Conservation (phyloP, 2,797 vertebrate genomes). For the Chaetodon trifasciatus region DNA sequence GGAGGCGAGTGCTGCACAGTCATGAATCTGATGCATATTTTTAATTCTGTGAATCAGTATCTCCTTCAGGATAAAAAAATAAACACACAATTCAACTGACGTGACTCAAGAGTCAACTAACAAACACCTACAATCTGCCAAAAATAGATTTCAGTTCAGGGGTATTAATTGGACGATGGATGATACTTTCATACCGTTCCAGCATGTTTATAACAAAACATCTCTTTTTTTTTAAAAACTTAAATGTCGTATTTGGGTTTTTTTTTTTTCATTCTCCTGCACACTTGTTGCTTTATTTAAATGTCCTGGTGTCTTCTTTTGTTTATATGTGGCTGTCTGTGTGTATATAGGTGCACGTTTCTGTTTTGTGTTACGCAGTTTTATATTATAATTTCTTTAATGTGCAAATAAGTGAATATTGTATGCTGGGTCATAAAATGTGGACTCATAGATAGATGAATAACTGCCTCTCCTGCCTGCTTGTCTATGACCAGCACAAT, state of each 20-base stretch:
- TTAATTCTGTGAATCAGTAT: conserved; percentile 48
- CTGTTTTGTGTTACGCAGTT: not conserved
- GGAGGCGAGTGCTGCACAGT: conserved; percentile 45
- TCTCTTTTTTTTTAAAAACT: not conserved
- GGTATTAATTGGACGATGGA: not conserved
- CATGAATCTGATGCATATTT: conserved; percentile 59
- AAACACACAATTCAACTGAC: not conserved
- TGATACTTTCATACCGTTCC: not conserved
- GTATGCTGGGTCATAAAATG: no score
- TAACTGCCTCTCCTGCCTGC: no score
- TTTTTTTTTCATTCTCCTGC: not conserved
- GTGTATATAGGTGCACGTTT: not conserved
- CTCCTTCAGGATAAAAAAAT: conserved; percentile 11
- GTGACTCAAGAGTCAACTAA: conserved; percentile 3
- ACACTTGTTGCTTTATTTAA: not conserved
- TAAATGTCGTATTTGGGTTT: not conserved
- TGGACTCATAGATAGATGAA: no score
- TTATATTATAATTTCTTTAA: no score
- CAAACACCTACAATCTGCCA: not conserved
- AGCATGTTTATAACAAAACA: not conserved
- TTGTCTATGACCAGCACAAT: not conserved
- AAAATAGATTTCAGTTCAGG: not conserved
- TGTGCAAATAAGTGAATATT: no score
- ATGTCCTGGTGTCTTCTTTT: not conserved
- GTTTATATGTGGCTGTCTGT: not conserved